Percentiles rank a stretch among this genome's conserved stretches.
Conservation (phyloP, 2,888 invertebrate genomes). For the Coelogynopora nodosa region DNA sequence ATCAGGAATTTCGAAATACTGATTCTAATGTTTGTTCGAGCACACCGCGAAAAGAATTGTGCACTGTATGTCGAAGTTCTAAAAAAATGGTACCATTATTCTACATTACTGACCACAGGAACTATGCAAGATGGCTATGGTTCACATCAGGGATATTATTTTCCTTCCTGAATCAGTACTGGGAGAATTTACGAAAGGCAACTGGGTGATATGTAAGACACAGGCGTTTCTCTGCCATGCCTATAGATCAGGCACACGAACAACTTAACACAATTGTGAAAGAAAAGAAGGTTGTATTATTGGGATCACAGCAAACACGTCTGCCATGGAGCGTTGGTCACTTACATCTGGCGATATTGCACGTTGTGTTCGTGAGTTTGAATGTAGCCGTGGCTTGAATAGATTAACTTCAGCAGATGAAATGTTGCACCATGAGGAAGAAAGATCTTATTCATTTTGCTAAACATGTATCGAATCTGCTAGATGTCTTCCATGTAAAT, state of each 20-base stretch:
- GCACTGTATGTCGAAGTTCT: neutral
- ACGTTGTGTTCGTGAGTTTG: neutral
- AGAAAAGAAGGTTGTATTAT: neutral
- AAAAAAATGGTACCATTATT: neutral
- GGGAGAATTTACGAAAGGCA: neutral
- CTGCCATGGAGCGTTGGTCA: neutral
- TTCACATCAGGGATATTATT: neutral
- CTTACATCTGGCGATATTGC: neutral
- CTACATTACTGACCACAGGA: neutral
- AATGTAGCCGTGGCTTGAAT: neutral
- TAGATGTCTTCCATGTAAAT: neutral
- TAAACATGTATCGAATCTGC: neutral
- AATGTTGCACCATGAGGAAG: neutral
- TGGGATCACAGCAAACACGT: neutral
- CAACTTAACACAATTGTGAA: neutral
- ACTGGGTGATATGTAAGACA: neutral
- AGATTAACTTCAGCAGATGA: neutral
- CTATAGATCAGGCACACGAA: neutral
- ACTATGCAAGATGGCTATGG: neutral
- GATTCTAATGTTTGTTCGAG: neutral
- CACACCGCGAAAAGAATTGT: neutral
- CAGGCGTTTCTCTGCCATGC: neutral
- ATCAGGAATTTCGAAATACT: neutral
- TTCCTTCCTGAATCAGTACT: neutral
- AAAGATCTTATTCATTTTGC: neutral